phyloP scores from a whole-genome alignment of 1,140 invertebrate species.

The Cotesia vestalis region DNA sequence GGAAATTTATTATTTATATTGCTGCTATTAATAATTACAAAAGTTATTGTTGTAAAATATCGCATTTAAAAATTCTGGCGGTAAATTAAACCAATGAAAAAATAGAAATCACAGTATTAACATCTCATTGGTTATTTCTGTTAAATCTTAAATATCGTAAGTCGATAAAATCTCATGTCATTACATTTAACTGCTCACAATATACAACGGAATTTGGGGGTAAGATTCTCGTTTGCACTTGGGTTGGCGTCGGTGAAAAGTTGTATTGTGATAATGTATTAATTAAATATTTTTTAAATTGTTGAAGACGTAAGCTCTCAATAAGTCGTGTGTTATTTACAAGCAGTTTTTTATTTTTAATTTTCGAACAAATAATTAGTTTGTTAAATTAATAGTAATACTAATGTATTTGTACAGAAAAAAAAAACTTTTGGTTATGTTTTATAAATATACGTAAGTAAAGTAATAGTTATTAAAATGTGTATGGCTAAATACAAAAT shows the following conservation, averaged over 20 bases:
- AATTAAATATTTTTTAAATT: background rate
- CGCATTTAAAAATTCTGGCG: background rate
- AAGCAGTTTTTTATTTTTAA: background rate
- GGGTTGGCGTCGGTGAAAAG: slow-evolving; percentile 26
- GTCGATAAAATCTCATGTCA: slow-evolving; percentile 2
- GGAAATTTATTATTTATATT: too few relatives aligned
- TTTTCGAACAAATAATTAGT: background rate
- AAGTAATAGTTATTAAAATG: slow-evolving; percentile 22
- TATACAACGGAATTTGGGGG: background rate
- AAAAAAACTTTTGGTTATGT: slow-evolving; percentile 30
- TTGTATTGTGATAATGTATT: slow-evolving; percentile 24
- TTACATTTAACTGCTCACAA: background rate
- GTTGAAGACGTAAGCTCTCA: background rate
- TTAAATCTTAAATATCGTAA: background rate
- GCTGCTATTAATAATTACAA: too few relatives aligned
- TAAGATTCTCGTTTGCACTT: background rate
- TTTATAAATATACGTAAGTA: slow-evolving; percentile 14
- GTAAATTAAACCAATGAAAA: background rate
- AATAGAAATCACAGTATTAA: background rate
- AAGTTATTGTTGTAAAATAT: too few relatives aligned
- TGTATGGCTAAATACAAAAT: background rate
- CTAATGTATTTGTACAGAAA: slow-evolving; percentile 2
- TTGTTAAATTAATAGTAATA: background rate
- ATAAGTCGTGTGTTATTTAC: background rate
- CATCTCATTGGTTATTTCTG: slow-evolving; percentile 2